A percentile compares a stretch with the other conserved stretches of the same genome.
Evolutionary conservation across 2,113 vertebrate genomes (phyloP).

Genomic region (Oryzias woworae): DNA sequence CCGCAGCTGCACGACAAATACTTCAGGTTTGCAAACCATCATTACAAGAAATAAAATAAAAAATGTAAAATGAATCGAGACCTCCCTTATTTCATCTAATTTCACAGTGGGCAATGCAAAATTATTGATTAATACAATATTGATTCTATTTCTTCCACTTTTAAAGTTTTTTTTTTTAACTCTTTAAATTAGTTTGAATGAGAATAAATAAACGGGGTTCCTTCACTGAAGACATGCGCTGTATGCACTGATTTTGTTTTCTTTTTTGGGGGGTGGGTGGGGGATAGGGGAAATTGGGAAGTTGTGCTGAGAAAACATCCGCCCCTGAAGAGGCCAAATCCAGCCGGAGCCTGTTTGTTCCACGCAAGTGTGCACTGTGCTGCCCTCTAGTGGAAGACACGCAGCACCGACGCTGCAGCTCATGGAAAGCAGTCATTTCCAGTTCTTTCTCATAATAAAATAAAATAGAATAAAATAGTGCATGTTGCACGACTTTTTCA

Average conservation of each 20-base stretch:
- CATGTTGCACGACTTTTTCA: no score
- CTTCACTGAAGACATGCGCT: no score
- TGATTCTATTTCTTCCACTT: no score
- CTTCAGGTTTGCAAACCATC: conserved; percentile 28
- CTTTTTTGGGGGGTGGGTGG: conserved; percentile 7
- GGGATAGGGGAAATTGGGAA: conserved; percentile 48
- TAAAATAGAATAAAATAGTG: no score
- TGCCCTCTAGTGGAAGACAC: conserved; percentile 64
- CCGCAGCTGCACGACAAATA: conserved; percentile 60
- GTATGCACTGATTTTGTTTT: background rate
- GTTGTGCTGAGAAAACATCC: conserved; percentile 70
- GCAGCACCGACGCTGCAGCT: conserved; percentile 19
- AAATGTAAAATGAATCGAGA: background rate
- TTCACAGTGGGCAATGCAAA: no score
- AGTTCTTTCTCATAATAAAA: conserved; percentile 7
- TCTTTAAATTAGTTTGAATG: no score
- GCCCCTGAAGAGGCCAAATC: conserved; percentile 62
- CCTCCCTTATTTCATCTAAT: no score
- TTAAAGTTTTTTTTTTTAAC: no score
- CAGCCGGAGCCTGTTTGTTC: conserved; percentile 63
- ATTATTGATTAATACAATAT: no score
- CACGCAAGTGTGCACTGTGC: conserved; percentile 22
- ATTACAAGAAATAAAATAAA: background rate
- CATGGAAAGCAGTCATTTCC: conserved; percentile 28
- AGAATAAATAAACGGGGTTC: no score